Conservation (phyloP, 2,888 invertebrate species). For the Muschampia plurimacula region DNA sequence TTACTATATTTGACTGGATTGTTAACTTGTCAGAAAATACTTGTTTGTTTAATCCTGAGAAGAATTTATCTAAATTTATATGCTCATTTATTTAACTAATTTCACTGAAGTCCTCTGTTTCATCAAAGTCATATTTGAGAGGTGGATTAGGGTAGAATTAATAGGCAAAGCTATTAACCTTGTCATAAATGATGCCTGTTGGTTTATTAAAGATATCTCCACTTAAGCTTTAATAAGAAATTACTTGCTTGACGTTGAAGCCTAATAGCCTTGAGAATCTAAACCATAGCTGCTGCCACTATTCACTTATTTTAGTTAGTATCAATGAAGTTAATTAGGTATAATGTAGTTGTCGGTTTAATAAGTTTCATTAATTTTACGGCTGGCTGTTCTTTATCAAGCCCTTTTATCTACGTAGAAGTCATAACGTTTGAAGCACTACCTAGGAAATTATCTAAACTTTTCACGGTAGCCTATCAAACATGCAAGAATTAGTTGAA, state of each 20-base stretch:
- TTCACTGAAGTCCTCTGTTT: slow-evolving; percentile 37
- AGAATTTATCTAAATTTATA: slow-evolving; percentile 38
- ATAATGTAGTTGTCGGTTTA: slow-evolving; percentile 3
- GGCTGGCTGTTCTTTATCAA: not conserved
- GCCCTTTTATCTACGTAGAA: slow-evolving; percentile 14
- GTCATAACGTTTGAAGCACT: slow-evolving; percentile 8
- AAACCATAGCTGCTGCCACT: slow-evolving; percentile 3
- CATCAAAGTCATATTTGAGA: slow-evolving; percentile 39
- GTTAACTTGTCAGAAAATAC: not conserved
- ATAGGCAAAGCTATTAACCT: slow-evolving; percentile 38
- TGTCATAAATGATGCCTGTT: slow-evolving; percentile 33
- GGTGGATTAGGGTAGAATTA: slow-evolving; percentile 39
- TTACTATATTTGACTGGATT: not conserved
- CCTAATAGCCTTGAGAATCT: slow-evolving; percentile 15
- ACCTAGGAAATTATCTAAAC: slow-evolving; percentile 4
- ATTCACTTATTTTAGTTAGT: slow-evolving; percentile 9
- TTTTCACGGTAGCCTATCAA: slow-evolving; percentile 25
- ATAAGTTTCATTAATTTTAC: not conserved
- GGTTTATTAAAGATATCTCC: slow-evolving; percentile 36
- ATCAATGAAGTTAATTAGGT: slow-evolving; percentile 2
- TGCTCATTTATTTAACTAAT: slow-evolving; percentile 34
- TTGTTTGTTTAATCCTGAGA: slow-evolving; percentile 24
- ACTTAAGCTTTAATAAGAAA: slow-evolving; percentile 37
- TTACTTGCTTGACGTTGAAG: slow-evolving; percentile 29
- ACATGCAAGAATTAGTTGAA: slow-evolving; percentile 20